Evolutionary conservation across 2,888 invertebrate species (phyloP).

Genomic region (Cryptosula pallasiana): DNA sequence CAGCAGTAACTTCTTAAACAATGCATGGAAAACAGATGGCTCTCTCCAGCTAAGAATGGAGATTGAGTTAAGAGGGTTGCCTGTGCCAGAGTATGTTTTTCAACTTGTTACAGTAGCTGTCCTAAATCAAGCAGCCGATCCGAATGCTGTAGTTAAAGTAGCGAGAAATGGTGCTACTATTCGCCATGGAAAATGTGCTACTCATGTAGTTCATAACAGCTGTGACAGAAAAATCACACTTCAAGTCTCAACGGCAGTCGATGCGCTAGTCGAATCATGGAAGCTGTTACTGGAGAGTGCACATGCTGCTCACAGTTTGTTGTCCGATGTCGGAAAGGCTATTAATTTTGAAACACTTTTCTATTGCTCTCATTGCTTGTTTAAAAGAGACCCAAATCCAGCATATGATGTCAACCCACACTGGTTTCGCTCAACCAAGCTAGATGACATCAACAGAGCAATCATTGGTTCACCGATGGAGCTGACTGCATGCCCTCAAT

Average conservation of each 20-base stretch:
- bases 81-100: not conserved
- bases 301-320: not conserved
- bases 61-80: not conserved
- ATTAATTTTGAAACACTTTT: not conserved
- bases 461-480: too few species aligned
- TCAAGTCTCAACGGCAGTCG: not conserved
- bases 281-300: not conserved
- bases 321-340: not conserved
- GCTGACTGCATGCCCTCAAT: too few species aligned
- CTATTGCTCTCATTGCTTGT: not conserved
- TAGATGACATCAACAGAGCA: too few species aligned
- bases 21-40: not conserved
- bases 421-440: constrained; percentile 2
- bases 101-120: not conserved
- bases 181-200: not conserved
- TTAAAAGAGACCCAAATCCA: not conserved
- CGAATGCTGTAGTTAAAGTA: not conserved
- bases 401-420: not conserved
- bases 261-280: not conserved
- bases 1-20: not conserved
- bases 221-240: not conserved
- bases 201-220: not conserved
- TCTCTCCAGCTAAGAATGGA: not conserved
- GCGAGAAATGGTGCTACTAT: not conserved
- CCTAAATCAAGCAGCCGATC: not conserved